Evolutionary conservation across 2,113 vertebrate species (phyloP).

Genomic region (Lonchura striata): DNA sequence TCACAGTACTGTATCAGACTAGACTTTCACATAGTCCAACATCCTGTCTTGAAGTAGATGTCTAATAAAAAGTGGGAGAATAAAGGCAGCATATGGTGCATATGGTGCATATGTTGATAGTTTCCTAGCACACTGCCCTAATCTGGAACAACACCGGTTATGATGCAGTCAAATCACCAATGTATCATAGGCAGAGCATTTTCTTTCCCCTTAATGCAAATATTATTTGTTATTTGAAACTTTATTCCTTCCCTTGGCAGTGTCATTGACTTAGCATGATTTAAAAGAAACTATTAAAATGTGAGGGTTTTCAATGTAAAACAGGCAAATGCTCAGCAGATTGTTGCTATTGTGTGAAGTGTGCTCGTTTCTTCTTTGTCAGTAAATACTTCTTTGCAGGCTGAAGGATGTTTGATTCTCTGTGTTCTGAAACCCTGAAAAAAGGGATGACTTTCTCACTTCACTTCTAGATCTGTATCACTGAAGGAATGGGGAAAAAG

Average conservation of each 20-base stretch:
- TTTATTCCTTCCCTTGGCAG: not conserved
- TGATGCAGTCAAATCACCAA: not conserved
- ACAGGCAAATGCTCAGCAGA: not conserved
- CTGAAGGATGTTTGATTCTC: not conserved
- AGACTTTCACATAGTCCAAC: not conserved
- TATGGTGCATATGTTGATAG: not conserved
- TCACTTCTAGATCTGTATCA: not conserved
- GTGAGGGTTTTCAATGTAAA: rapidly evolving
- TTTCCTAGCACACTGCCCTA: not conserved
- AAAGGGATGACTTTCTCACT: not conserved
- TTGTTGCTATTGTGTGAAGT: not conserved
- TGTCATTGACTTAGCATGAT: not conserved
- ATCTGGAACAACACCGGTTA: not conserved
- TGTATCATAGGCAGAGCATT: not conserved
- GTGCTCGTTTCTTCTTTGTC: not conserved
- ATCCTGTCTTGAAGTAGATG: not conserved
- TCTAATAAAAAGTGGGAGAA: not conserved
- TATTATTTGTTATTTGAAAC: not conserved
- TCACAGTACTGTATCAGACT: not conserved
- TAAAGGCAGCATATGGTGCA: not conserved
- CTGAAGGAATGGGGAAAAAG: not conserved
- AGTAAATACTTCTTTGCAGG: not conserved
- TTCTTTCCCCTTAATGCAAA: not conserved
- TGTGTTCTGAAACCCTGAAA: not conserved
- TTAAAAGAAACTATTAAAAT: not conserved